phyloP scores from a whole-genome alignment of 2,888 invertebrate genomes.

The Criorhina ranunculi region DNA sequence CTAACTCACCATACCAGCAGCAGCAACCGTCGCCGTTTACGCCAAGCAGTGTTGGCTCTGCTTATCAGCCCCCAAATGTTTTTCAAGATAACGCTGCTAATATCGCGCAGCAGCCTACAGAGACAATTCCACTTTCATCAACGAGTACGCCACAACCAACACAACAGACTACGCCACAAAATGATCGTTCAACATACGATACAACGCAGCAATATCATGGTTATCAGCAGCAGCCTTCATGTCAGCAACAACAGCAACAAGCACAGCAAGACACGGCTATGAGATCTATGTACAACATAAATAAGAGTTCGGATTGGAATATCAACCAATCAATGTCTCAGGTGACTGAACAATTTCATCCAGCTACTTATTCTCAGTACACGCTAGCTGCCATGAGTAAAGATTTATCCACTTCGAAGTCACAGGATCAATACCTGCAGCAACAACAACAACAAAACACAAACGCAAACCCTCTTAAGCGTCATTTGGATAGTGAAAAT shows the following conservation, averaged over 20 bases:
- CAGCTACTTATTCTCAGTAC: conserved; percentile 66
- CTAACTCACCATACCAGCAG: conserved; percentile 84
- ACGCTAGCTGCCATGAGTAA: conserved; percentile 63
- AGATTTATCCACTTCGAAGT: conserved; percentile 52
- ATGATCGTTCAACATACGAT: conserved; percentile 59
- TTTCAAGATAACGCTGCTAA: conserved; percentile 62
- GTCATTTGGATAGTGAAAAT: conserved; percentile 78
- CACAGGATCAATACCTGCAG: conserved; percentile 64
- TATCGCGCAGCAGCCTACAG: conserved; percentile 75
- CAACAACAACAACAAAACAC: conserved; percentile 65
- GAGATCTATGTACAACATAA: conserved; percentile 78
- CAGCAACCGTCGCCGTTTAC: conserved; percentile 78
- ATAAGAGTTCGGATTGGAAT: conserved; percentile 67
- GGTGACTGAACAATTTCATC: conserved; percentile 66
- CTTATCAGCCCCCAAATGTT: conserved; percentile 76
- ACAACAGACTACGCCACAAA: conserved; percentile 46
- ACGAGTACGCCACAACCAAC: conserved; percentile 72
- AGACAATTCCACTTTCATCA: conserved; percentile 53
- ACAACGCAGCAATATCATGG: conserved; percentile 72
- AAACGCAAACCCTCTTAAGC: conserved; percentile 80
- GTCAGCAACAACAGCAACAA: conserved; percentile 75
- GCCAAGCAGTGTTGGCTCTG: conserved; percentile 70
- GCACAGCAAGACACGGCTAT: conserved; percentile 78
- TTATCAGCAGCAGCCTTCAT: conserved; percentile 72
- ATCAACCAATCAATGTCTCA: too few species aligned